These are phyloP conservation scores for Mycalesis mineus DNA, from an alignment of 2,888 invertebrate genomes.

Conservation along the genomic window DNA sequence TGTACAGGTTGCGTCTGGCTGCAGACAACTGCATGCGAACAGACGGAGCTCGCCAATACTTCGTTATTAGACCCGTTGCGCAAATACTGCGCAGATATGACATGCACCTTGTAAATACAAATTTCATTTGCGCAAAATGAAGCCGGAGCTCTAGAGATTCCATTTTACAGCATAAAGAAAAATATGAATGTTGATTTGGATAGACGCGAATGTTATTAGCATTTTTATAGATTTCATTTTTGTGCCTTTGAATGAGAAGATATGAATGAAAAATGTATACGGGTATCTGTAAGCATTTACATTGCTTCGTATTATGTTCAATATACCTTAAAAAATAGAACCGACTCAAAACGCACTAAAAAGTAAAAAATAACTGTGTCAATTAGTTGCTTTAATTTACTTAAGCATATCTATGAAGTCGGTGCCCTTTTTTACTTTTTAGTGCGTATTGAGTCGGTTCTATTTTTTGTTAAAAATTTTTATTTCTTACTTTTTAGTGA, in stretches of 20 bases:
- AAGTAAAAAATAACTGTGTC: too few relatives aligned
- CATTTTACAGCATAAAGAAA: slow-evolving; percentile 5
- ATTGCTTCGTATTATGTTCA: too few relatives aligned
- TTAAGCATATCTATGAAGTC: too few relatives aligned
- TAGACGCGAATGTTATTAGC: slow-evolving; percentile 2
- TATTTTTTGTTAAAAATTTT: too few relatives aligned
- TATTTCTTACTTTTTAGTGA: too few relatives aligned
- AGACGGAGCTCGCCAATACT: slow-evolving; percentile 30
- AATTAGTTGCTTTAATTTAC: too few relatives aligned
- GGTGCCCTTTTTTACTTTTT: too few relatives aligned
- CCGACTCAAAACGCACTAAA: too few relatives aligned
- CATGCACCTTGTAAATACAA: slow-evolving; percentile 31
- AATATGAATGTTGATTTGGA: background rate
- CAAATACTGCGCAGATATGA: slow-evolving; percentile 34
- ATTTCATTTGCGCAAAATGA: slow-evolving; percentile 27
- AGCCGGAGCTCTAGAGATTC: slow-evolving; percentile 10
- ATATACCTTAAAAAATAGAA: too few relatives aligned
- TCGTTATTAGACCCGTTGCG: slow-evolving; percentile 34
- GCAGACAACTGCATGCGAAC: slow-evolving; percentile 26
- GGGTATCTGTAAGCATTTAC: too few relatives aligned
- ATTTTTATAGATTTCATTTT: background rate
- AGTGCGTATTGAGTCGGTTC: too few relatives aligned
- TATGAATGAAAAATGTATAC: too few relatives aligned
- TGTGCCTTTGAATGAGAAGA: background rate
- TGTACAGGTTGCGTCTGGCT: slow-evolving; percentile 14